Conservation (phyloP, 2,888 invertebrate genomes). For the Meteorus cinctellus region DNA sequence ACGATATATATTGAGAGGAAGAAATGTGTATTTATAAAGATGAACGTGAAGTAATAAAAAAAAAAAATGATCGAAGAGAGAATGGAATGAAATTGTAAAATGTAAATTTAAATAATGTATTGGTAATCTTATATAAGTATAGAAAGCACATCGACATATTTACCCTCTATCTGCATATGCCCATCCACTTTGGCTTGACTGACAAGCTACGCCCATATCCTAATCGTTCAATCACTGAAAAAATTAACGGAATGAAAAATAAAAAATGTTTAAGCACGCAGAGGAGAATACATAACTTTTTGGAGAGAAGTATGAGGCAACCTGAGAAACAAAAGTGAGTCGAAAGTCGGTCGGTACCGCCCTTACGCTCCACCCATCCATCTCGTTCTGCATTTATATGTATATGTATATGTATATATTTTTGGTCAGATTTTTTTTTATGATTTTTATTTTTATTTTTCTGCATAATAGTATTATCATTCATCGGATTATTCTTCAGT, state of each 20-base stretch:
- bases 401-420: conserved; percentile 48
- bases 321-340: conserved; percentile 60
- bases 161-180: conserved; percentile 54
- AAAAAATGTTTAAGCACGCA: conserved; percentile 8
- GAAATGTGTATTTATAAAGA: neutral
- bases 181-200: conserved; percentile 59
- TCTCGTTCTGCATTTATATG: conserved; percentile 62
- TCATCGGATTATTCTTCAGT: neutral
- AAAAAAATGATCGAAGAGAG: neutral
- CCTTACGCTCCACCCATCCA: conserved; percentile 69
- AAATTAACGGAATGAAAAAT: conserved; percentile 60
- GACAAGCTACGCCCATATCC: conserved; percentile 63
- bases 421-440: conserved; percentile 63
- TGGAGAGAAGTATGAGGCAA: conserved; percentile 41
- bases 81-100: neutral
- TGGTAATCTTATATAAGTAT: neutral
- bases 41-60: neutral
- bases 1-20: conserved; percentile 10
- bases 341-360: conserved; percentile 64
- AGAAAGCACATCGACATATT: conserved; percentile 21
- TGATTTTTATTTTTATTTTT: conserved; percentile 46
- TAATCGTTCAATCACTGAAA: conserved; percentile 69
- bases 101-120: neutral
- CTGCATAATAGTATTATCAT: conserved; percentile 65
- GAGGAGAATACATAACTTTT: neutral